A percentile compares a stretch with the other conserved stretches of the same genome.
Evolutionary conservation across 2,113 vertebrate species (phyloP).

Genomic region (Atherinomorus stipes): DNA sequence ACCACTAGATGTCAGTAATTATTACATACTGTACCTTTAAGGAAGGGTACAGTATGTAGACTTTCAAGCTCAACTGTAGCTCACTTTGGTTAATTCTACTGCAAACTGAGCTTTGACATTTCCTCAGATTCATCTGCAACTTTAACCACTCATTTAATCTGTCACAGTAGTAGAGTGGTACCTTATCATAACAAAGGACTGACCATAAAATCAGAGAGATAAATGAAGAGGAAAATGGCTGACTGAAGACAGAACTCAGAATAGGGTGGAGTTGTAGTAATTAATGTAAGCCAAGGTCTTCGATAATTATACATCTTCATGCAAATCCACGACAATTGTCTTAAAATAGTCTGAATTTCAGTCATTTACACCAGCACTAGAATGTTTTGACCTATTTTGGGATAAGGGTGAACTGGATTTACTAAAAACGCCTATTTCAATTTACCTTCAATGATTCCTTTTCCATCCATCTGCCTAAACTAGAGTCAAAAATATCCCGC

Average conservation of each 20-base stretch:
- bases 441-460: conserved; percentile 25
- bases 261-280: conserved; percentile 61
- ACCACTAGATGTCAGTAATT: too few relatives aligned
- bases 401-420: conserved; percentile 44
- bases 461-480: conserved; percentile 13
- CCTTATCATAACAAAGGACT: conserved; percentile 47
- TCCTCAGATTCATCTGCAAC: not conserved
- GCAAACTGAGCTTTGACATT: not conserved
- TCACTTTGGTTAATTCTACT: conserved; percentile 29
- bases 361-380: conserved; percentile 41
- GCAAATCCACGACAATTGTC: conserved; percentile 64
- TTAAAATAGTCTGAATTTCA: conserved; percentile 52
- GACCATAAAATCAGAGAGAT: conserved; percentile 28
- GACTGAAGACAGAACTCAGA: conserved; percentile 45
- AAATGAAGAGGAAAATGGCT: conserved; percentile 20
- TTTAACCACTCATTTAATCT: too few relatives aligned
- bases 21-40: too few relatives aligned
- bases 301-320: conserved; percentile 56
- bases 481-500: conserved; percentile 13
- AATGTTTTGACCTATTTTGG: conserved; percentile 61
- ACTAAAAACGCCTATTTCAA: conserved; percentile 51
- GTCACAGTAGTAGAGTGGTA: conserved; percentile 16
- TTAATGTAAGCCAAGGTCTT: conserved; percentile 69
- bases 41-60: too few relatives aligned
- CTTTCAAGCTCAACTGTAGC: too few relatives aligned